These are phyloP conservation scores for Antechinus stuartii DNA, from an alignment of 2,113 vertebrate species.

Conservation along the genomic window DNA sequence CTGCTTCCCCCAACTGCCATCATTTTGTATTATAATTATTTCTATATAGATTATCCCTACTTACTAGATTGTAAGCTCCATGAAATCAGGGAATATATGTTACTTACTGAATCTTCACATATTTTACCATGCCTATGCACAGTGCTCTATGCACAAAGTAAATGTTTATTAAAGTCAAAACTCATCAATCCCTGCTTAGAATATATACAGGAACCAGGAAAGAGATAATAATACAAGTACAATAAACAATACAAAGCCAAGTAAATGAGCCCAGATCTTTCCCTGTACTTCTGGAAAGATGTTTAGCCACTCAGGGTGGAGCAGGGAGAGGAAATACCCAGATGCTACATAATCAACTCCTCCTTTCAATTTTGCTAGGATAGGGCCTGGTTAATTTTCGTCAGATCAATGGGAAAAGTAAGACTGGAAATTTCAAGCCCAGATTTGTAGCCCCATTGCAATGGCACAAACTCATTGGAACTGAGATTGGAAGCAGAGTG, in stretches of 20 bases:
- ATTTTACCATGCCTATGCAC: neutral
- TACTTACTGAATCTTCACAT: neutral
- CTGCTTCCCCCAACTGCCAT: neutral
- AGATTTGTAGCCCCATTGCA: neutral
- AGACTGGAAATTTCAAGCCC: neutral
- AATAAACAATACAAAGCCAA: neutral
- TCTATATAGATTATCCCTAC: neutral
- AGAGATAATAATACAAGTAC: neutral
- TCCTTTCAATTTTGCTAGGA: neutral
- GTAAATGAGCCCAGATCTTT: neutral
- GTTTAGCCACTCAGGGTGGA: neutral
- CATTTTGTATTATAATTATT: neutral
- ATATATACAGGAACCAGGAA: neutral
- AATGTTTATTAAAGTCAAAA: constrained; percentile 1
- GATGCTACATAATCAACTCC: neutral
- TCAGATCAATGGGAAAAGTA: neutral
- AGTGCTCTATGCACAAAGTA: neutral
- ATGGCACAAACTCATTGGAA: neutral
- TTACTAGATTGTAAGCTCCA: neutral
- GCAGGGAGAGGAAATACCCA: neutral
- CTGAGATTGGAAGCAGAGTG: neutral
- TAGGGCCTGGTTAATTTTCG: neutral
- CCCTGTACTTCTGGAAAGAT: neutral
- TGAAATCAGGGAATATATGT: neutral
- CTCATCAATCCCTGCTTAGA: neutral